Percentiles rank a stretch among this genome's conserved stretches.
phyloP scores from a whole-genome alignment of 2,113 vertebrate genomes.

The Eubucco bourcierii region DNA sequence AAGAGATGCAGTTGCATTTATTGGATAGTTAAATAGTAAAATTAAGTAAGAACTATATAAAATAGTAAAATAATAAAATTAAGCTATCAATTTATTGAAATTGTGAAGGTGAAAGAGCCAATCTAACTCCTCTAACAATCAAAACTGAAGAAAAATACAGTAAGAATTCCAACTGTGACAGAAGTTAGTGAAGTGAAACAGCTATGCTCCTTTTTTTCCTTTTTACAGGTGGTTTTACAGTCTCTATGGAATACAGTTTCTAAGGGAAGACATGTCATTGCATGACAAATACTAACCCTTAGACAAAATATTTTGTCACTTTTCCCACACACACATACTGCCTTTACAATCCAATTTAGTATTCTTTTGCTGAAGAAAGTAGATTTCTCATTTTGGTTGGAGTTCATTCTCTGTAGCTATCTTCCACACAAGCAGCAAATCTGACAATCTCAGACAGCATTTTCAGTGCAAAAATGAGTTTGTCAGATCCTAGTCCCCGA shows the following conservation, averaged over 20 bases:
- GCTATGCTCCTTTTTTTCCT: neutral
- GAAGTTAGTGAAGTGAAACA: neutral
- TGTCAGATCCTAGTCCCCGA: neutral
- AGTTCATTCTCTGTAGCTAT: neutral
- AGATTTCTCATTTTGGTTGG: neutral
- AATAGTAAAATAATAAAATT: neutral
- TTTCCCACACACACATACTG: neutral
- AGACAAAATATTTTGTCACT: constrained; percentile 52
- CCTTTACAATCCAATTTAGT: constrained; percentile 15
- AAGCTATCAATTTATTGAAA: neutral
- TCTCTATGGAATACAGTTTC: constrained; percentile 21
- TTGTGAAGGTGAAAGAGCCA: neutral
- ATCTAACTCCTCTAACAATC: neutral
- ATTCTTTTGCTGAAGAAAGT: neutral
- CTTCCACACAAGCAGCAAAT: neutral
- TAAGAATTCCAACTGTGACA: neutral
- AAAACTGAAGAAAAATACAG: neutral
- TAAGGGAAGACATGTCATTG: constrained; percentile 38
- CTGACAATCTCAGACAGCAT: neutral
- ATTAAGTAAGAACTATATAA: too few species aligned
- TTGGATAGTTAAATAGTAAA: neutral
- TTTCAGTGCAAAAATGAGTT: neutral
- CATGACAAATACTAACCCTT: constrained; percentile 22
- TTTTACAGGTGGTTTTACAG: constrained; percentile 34
- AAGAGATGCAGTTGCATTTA: neutral